phyloP scores from a whole-genome alignment of 2,113 vertebrate species.

The Morphnarchus princeps region DNA sequence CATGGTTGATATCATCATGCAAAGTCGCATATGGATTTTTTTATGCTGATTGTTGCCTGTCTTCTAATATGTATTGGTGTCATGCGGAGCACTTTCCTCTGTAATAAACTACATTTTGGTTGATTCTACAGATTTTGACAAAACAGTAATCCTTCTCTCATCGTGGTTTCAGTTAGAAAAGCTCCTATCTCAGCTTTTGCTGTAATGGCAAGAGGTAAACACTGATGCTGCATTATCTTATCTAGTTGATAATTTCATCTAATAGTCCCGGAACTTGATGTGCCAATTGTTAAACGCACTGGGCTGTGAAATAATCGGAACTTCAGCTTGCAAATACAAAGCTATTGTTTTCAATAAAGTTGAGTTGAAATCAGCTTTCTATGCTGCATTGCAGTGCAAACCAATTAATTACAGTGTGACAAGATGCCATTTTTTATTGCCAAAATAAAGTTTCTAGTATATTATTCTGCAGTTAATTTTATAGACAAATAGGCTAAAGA shows the following conservation, averaged over 20 bases:
- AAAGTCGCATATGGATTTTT: background rate
- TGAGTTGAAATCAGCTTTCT: conserved; percentile 41
- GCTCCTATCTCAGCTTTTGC: background rate
- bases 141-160: background rate
- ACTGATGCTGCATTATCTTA: conserved; percentile 14
- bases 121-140: background rate
- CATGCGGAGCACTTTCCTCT: background rate
- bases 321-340: conserved; percentile 30
- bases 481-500: background rate
- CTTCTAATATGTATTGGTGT: fast-evolving
- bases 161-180: background rate
- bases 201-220: background rate
- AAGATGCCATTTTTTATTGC: background rate
- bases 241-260: conserved; percentile 41
- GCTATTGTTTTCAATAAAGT: conserved; percentile 34
- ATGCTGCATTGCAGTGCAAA: background rate
- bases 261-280: conserved; percentile 13
- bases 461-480: background rate
- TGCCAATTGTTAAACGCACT: conserved; percentile 8
- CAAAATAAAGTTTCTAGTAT: background rate
- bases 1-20: background rate
- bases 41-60: background rate
- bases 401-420: conserved; percentile 11
- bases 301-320: conserved; percentile 6
- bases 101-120: background rate